These are phyloP conservation scores for Opisthocomus hoazin DNA, from an alignment of 2,113 vertebrate genomes.

Conservation along the genomic window DNA sequence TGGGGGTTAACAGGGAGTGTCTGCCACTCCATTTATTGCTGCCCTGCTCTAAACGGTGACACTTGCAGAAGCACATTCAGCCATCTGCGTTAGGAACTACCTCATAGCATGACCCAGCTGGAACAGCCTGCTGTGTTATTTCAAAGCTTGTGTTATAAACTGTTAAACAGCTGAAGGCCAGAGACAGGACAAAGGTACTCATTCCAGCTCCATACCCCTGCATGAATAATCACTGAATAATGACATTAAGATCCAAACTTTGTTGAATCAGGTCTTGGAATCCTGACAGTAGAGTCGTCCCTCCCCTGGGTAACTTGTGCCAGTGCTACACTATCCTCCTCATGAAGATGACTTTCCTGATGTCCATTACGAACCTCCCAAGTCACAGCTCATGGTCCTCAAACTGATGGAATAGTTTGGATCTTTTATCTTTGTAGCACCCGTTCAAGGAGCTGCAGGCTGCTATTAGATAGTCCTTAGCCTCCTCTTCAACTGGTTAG, in stretches of 20 bases:
- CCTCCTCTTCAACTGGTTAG: neutral
- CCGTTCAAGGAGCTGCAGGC: neutral
- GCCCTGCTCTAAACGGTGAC: no score
- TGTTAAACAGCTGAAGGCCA: neutral
- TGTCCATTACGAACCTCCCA: neutral
- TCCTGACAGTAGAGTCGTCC: neutral
- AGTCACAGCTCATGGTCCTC: neutral
- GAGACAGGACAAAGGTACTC: neutral
- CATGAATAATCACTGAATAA: neutral
- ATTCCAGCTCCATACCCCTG: rapidly evolving
- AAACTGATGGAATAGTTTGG: neutral
- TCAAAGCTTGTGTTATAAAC: neutral
- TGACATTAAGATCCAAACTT: neutral
- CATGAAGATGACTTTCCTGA: neutral
- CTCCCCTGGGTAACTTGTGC: neutral
- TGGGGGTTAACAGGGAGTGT: no score
- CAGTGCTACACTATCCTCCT: neutral
- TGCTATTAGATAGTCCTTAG: neutral
- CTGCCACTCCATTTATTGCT: no score
- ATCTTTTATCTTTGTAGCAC: neutral
- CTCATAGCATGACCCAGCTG: neutral
- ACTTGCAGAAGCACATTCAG: neutral
- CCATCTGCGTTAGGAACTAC: neutral
- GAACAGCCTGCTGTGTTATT: neutral
- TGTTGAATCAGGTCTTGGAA: neutral